phyloP scores from a whole-genome alignment of 1,140 invertebrate genomes.

The Pseudomyrmex concolor region DNA sequence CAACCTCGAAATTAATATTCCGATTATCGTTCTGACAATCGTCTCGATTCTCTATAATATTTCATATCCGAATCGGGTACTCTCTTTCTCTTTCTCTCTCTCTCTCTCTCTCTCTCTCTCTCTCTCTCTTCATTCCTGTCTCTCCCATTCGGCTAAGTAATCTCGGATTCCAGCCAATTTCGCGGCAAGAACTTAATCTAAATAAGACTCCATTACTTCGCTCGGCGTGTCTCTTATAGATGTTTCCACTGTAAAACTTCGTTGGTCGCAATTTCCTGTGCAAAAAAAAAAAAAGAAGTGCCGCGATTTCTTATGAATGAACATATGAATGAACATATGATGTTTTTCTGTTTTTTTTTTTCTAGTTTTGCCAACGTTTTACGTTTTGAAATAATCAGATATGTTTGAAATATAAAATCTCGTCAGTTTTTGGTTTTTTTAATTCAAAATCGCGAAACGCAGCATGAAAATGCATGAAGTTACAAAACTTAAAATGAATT shows the following conservation, averaged over 20 bases:
- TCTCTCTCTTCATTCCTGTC: no score
- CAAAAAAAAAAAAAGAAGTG: background rate
- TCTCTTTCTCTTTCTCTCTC: slow-evolving; percentile 10
- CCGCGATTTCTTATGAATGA: slow-evolving; percentile 9
- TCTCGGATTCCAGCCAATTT: slow-evolving; percentile 56
- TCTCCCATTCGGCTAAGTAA: slow-evolving; percentile 29
- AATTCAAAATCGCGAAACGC: no score
- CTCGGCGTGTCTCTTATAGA: background rate
- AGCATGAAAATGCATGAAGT: no score
- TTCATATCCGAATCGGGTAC: slow-evolving; percentile 50
- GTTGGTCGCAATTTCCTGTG: slow-evolving; percentile 32
- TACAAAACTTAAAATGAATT: no score
- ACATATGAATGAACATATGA: slow-evolving; percentile 3
- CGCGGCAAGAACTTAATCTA: slow-evolving; percentile 56
- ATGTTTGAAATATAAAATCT: no score
- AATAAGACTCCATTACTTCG: slow-evolving; percentile 48
- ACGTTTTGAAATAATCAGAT: no score
- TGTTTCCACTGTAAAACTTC: slow-evolving; percentile 33
- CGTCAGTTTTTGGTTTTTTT: no score
- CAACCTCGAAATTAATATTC: slow-evolving; percentile 44
- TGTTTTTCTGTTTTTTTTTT: background rate
- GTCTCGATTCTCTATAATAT: slow-evolving; percentile 56
- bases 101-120: no score
- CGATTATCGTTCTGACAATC: slow-evolving; percentile 56
- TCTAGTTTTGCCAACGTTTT: no score